phyloP scores from a whole-genome alignment of 2,113 vertebrate genomes.

The Phainopepla nitens region DNA sequence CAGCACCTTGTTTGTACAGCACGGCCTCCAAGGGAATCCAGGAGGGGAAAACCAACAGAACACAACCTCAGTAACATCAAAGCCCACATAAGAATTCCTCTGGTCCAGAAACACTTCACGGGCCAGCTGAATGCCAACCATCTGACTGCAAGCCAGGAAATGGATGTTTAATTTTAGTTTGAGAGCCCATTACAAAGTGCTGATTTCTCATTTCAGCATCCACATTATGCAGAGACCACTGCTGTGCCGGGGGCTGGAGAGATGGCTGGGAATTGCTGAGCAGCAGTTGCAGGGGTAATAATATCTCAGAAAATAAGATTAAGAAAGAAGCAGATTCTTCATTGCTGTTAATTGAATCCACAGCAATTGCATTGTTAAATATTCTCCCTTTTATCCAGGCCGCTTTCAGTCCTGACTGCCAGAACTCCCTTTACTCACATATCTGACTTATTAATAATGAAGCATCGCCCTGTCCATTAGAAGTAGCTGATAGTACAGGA shows the following conservation, averaged over 20 bases:
- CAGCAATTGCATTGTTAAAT: background rate
- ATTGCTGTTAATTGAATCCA: background rate
- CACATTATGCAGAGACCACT: background rate
- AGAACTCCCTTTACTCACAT: background rate
- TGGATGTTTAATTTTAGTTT: background rate
- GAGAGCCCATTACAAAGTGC: slow-evolving; percentile 33
- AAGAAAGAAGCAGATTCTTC: background rate
- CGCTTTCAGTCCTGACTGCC: background rate
- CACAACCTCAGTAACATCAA: background rate
- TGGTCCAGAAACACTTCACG: background rate
- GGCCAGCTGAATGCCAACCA: background rate
- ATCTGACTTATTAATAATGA: background rate
- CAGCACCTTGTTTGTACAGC: background rate
- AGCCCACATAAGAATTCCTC: background rate
- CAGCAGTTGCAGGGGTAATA: background rate
- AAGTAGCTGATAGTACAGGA: background rate
- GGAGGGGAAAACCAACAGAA: background rate
- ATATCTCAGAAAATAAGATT: background rate
- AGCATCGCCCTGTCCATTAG: background rate
- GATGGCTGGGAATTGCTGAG: background rate
- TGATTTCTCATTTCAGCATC: background rate
- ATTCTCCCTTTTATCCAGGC: background rate
- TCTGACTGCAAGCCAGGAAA: slow-evolving; percentile 8
- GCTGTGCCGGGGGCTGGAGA: background rate
- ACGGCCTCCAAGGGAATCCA: rapidly evolving